phyloP scores from a whole-genome alignment of 1,140 invertebrate species.

The Camponotus pennsylvanicus region DNA sequence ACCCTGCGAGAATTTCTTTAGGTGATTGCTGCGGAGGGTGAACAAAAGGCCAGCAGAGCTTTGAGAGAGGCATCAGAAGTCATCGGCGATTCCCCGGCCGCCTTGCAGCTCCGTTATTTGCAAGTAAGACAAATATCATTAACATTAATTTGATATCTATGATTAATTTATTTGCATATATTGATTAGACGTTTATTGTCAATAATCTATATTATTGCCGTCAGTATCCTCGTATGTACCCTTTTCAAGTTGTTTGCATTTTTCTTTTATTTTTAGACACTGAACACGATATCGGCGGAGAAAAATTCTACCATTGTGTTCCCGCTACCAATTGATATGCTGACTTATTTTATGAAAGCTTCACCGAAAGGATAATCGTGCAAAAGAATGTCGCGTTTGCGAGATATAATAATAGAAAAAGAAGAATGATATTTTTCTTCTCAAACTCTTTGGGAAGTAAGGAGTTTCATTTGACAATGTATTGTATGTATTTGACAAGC shows the following conservation, averaged over 20 bases:
- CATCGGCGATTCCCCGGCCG: slow-evolving; percentile 96
- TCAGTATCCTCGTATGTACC: background rate
- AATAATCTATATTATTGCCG: background rate
- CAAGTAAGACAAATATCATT: slow-evolving; percentile 76
- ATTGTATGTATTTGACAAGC: slow-evolving; percentile 14
- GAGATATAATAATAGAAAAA: background rate
- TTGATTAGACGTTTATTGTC: background rate
- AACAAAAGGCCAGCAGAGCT: slow-evolving; percentile 95
- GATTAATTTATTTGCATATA: background rate
- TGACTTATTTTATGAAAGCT: slow-evolving; percentile 91
- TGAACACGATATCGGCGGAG: slow-evolving; percentile 98
- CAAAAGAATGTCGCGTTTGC: background rate
- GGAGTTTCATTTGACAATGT: slow-evolving; percentile 35
- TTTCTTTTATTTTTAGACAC: slow-evolving; percentile 81
- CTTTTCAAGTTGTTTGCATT: background rate
- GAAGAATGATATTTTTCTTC: background rate
- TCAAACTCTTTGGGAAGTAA: background rate
- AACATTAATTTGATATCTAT: background rate
- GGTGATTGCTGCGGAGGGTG: slow-evolving; percentile 94
- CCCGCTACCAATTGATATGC: slow-evolving; percentile 96
- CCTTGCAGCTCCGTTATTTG: slow-evolving; percentile 91
- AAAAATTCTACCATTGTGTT: slow-evolving; percentile 99
- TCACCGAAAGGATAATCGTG: slow-evolving; percentile 63
- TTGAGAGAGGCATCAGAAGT: slow-evolving; percentile 97
- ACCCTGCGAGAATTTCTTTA: slow-evolving; percentile 78